Base-by-base conservation (phyloP, 2,113 vertebrate species). In the Calypte anna region DNA sequence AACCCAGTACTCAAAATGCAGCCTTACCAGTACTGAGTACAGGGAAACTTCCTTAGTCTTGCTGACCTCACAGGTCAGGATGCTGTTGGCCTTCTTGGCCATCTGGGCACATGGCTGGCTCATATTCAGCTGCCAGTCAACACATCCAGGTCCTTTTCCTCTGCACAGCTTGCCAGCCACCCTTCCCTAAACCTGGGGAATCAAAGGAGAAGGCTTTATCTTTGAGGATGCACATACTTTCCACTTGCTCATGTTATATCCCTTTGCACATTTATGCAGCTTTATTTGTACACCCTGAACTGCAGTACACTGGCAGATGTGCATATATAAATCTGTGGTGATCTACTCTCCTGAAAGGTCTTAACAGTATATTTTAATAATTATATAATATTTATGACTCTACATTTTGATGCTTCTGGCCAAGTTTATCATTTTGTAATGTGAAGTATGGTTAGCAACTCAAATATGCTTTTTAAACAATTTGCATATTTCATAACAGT, bases 331-430 rank as follows among this genome's bases (percentile, higher is more conserved):
- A 91, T 93, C 57, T 88, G 30, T n/a, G 33, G 36, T 87, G 44
- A 59, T 88, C 40, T 88, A 46, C 40, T 70, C 38, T 82, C 38
- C 17, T 88, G 85, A 91, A 74, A 90, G 23, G 24, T 62, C 19
- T 85, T 0, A 1, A 61, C 22, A 82, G 55, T 22, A 44, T 70
- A 91, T 84, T 90, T 92, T 79, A 84, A 90, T 77, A 94, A 89
- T 92, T 94, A 92, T 74, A 40, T 72, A 33, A 89, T 87, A 86
- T 91, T 94, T 92, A 89, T 89, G 16, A 87, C 22, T 83, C 67
- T 74, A 36, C 14, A 7, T 75, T 33, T 28, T 17, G 31, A 91
- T 61, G 38, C 25, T 72, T 75, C 53, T 80, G 59, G 63, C 21
- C 63, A 85, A n/a, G 80, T 76, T 50, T 86, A 31, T 38, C 54